A percentile compares a stretch with the other conserved stretches of the same genome.
Conservation (phyloP, 2,888 invertebrate species). For the Agriopis leucophaearia region DNA sequence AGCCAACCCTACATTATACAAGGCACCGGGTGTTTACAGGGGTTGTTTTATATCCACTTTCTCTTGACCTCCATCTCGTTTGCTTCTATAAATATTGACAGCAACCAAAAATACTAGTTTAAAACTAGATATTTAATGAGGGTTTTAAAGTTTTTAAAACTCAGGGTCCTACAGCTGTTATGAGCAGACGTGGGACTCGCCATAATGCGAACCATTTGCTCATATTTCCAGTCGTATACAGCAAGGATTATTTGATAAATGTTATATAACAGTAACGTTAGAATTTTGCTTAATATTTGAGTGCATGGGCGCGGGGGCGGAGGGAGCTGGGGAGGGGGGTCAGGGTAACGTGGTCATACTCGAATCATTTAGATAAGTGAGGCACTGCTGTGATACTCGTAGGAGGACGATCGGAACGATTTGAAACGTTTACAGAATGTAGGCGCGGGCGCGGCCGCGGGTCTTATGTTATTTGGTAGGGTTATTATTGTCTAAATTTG, state of each 20-base stretch:
- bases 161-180: no score
- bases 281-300: background rate
- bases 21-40: conserved; percentile 80
- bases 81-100: background rate
- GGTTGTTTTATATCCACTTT: conserved; percentile 58
- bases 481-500: conserved; percentile 42
- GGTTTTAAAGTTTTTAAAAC: no score
- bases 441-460: conserved; percentile 50
- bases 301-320: conserved; percentile 7
- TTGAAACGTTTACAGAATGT: conserved; percentile 54
- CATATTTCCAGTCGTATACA: background rate
- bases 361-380: conserved; percentile 74
- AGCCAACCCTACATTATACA: conserved; percentile 45
- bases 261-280: background rate
- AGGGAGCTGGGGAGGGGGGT: no score
- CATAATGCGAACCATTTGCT: no score
- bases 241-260: conserved; percentile 6
- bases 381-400: conserved; percentile 80
- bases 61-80: conserved; percentile 35
- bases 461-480: conserved; percentile 49
- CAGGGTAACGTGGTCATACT: conserved; percentile 54
- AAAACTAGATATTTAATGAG: background rate
- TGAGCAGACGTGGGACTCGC: no score
- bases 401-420: conserved; percentile 66
- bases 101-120: no score